Percentiles rank a stretch among this genome's conserved stretches.
Evolutionary conservation across 2,113 vertebrate species (phyloP).

Genomic region (Callipepla squamata): DNA sequence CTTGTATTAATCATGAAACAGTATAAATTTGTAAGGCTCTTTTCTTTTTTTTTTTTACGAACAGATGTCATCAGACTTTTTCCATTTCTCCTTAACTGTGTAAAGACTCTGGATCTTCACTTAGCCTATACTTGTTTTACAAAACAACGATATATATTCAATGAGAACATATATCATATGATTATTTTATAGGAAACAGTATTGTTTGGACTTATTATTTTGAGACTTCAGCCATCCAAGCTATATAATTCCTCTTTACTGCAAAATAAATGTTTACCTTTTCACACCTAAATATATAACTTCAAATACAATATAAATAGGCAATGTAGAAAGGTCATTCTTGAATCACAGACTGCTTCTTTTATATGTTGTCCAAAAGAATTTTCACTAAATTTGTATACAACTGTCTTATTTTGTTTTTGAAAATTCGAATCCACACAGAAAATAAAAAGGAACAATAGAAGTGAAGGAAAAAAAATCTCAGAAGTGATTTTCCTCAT

Average conservation of each 20-base stretch:
- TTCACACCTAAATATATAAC: not conserved
- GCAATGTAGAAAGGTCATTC: not conserved
- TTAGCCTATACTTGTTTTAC: not conserved
- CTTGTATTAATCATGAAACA: not conserved
- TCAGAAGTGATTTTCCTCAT: not conserved
- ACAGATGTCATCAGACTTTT: not conserved
- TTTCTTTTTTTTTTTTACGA: not conserved
- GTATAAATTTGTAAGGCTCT: not conserved
- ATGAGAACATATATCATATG: not conserved
- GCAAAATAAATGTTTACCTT: not conserved
- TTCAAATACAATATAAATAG: not conserved
- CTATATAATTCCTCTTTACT: not conserved
- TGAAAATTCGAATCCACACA: not conserved
- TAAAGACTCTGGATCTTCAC: not conserved
- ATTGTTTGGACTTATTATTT: not conserved
- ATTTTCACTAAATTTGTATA: not conserved
- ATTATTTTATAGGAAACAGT: not conserved
- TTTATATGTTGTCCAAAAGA: not conserved
- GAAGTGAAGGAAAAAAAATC: not conserved
- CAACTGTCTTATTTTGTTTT: not conserved
- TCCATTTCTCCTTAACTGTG: not conserved
- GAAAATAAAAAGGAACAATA: not conserved
- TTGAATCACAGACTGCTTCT: not conserved
- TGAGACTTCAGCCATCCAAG: too few relatives aligned
- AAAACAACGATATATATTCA: not conserved